These are phyloP conservation scores for Chrysemys picta DNA, from an alignment of 2,113 vertebrate genomes.

Conservation along the genomic window DNA sequence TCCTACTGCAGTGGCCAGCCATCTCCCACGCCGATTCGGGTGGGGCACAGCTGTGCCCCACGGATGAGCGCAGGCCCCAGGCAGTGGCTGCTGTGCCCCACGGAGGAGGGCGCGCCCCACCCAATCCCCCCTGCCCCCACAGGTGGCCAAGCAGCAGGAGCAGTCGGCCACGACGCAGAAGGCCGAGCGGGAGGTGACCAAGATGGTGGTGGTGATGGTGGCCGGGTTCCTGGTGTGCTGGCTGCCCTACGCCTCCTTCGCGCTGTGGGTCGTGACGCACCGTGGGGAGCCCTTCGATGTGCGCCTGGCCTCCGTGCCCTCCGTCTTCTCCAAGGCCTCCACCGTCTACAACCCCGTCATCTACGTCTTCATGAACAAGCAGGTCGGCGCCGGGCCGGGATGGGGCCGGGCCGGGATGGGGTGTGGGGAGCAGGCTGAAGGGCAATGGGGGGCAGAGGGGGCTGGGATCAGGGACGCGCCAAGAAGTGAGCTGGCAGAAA, in stretches of 20 bases:
- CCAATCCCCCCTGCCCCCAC: neutral
- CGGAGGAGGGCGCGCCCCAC: neutral
- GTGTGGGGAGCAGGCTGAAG: too few species aligned
- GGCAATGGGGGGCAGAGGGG: neutral
- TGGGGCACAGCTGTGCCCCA: neutral
- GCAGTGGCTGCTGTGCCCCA: too few species aligned
- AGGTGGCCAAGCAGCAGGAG: slow-evolving; percentile 81
- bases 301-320: slow-evolving; percentile 76
- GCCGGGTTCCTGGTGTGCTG: slow-evolving; percentile 82
- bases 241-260: slow-evolving; percentile 77
- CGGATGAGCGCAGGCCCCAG: too few species aligned
- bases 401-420: neutral
- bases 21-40: neutral
- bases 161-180: slow-evolving; percentile 83
- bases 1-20: too few species aligned
- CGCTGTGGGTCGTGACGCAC: slow-evolving; percentile 76
- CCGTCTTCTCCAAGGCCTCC: slow-evolving; percentile 79
- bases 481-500: neutral
- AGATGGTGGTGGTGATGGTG: slow-evolving; percentile 83
- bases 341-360: slow-evolving; percentile 84
- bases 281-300: slow-evolving; percentile 75
- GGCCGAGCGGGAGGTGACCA: slow-evolving; percentile 81
- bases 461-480: neutral
- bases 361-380: slow-evolving; percentile 83
- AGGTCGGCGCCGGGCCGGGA: slow-evolving; percentile 42